A percentile compares a stretch with the other conserved stretches of the same genome.
Conservation (phyloP, 1,140 invertebrate genomes). For the Papilio polyxenes region DNA sequence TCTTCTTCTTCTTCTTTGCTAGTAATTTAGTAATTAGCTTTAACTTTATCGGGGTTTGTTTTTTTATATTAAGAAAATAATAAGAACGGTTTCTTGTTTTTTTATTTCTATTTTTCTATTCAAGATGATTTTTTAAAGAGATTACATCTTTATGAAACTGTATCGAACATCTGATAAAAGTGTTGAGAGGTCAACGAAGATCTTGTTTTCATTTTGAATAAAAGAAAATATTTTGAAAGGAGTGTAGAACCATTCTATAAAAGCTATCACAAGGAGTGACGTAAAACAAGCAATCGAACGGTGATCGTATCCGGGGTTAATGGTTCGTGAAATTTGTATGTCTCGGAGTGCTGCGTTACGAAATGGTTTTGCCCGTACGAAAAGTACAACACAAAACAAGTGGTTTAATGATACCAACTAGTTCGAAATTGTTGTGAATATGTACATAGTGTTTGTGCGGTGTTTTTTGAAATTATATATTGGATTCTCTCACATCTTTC, state of each 20-base stretch:
- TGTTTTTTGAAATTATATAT: no score
- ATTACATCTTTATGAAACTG: neutral
- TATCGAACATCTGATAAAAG: neutral
- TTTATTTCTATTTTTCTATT: neutral
- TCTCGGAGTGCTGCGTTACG: conserved; percentile 25
- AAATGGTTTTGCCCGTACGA: conserved; percentile 14
- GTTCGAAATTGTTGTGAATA: neutral
- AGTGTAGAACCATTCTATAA: neutral
- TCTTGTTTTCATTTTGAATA: conserved; percentile 8
- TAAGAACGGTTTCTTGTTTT: neutral
- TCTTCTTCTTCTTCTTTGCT: no score
- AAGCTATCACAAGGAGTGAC: conserved; percentile 24
- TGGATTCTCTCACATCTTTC: no score
- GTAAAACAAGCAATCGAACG: conserved; percentile 27
- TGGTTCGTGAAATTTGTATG: conserved; percentile 23
- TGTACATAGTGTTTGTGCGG: neutral
- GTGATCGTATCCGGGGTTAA: conserved; percentile 22
- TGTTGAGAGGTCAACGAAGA: neutral
- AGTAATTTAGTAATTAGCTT: no score
- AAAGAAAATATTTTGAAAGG: conserved; percentile 9
- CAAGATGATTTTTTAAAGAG: neutral
- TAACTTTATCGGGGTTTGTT: no score
- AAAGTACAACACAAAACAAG: conserved; percentile 15
- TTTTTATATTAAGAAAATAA: neutral
- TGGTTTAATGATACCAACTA: neutral